Evolutionary conservation across 2,113 vertebrate species (phyloP), one percentile per base, ranked within the genome.

Genomic region (Asarcornis scutulata): DNA sequence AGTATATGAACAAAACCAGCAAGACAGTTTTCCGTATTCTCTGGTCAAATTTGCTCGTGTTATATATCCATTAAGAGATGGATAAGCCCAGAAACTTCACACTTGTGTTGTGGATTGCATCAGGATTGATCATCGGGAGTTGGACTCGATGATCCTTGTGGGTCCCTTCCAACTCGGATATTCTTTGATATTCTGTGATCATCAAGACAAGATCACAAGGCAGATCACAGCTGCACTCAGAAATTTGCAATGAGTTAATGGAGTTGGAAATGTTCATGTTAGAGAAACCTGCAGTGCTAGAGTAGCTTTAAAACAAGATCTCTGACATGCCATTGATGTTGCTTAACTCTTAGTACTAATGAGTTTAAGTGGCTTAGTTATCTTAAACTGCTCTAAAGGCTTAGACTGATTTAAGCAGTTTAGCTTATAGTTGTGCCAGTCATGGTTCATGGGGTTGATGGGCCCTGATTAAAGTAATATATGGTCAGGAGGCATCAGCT

Each of bases 351-450:
- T 75, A 87, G 20, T 73, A 60, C 71, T 64, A 86, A 67, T 46
- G 74, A 95, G 23, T 89, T 84, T 16, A 94, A 89, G 60, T 44
- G 31, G 59, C 48, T 94, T 94, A 66, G 55, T 91, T 95, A 83
- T 79, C 86, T 91, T 76, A 85, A 87, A 92, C 48, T 89, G 29
- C 71, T 94, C 71, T 80, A 62, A 82, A 80, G 48, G 40, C 44
- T 92, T 91, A 53, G 34, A 44, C 16, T 69, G 16, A 53, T 82
- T 76, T 62, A 82, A 89, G 44, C 66, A 53, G 58, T 89, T 94
- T 85, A 95, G 74, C 23, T 93, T 91, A 87, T 6, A 44, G 74
- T 69, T 62, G 18, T 79, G 50, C 26, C 60, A 68, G 75, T 90
- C 79, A 29, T 18, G 31, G 53, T 75, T 89, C 40, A 23, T 5